Evolutionary conservation across 2,888 invertebrate genomes (phyloP).

Genomic region (Pristionchus entomophagus): DNA sequence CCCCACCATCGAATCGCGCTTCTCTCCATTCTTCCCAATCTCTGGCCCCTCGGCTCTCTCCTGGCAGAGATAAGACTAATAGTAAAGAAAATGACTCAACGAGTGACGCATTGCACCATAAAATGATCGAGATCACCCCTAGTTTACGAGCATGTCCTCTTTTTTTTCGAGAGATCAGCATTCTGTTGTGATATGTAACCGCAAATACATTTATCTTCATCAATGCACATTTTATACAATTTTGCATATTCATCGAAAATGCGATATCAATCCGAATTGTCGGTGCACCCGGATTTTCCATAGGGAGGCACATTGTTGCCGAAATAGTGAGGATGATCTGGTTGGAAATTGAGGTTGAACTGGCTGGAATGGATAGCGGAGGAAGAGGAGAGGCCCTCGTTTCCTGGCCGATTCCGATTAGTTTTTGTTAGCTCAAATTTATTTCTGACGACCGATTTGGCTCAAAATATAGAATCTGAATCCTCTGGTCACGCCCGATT

Average conservation of each 20-base stretch:
- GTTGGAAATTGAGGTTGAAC: background rate
- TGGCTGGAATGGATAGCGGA: background rate
- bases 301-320: background rate
- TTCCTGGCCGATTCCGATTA: too few relatives aligned
- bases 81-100: too few relatives aligned
- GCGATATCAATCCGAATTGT: background rate
- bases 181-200: background rate
- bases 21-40: too few relatives aligned
- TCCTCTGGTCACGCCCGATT: too few relatives aligned
- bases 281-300: background rate
- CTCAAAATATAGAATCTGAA: too few relatives aligned
- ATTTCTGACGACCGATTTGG: too few relatives aligned
- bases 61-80: too few relatives aligned
- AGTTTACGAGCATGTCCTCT: background rate
- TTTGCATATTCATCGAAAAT: background rate
- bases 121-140: too few relatives aligned
- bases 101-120: too few relatives aligned
- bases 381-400: too few relatives aligned
- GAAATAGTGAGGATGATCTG: conserved; percentile 11
- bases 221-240: background rate
- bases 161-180: background rate
- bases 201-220: background rate
- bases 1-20: background rate
- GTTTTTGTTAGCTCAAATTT: too few relatives aligned
- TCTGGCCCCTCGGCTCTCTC: too few relatives aligned